Base-by-base conservation (phyloP, 2,888 invertebrate genomes). In the Norana najaformis region DNA sequence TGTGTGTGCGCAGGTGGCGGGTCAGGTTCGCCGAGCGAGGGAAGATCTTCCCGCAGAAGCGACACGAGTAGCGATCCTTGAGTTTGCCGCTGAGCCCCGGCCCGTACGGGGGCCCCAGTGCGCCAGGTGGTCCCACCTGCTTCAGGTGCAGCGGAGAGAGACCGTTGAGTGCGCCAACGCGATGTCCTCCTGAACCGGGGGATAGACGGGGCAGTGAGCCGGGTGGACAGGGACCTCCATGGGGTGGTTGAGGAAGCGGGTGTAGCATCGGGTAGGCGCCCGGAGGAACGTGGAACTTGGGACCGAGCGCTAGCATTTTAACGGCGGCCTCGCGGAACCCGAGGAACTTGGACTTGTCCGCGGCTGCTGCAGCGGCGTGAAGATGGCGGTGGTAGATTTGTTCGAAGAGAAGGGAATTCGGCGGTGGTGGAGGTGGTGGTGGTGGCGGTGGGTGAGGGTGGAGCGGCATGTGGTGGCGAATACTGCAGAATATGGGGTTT, bases 21-120 rank as follows among this genome's bases (percentile, higher is more conserved):
- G 99, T 99, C 91, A 99, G 95, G 95, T 99, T 99, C 0, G 99
- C 99, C 41, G 98, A 98, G 14, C 99, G 96, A 0, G 99, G 99
- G 95, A 99, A 99, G 0, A 98, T 97, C 94, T 99, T 95, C 37
- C 98, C 98, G 95, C 99, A 99, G 95, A 97, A 99, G 94, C 98
- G 98, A 95, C 99, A 99, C 18, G 98, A 97, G 95, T 99, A 99
- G n/a, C 98, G 96, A 94, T 99, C 98, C 90, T 94, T 85, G n/a
- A 85, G 36, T 23, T 85, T 85, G 36, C 36, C 36, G 6, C 85
- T 18, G 36, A 85, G 18, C 6, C 85, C 85, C 8, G 85, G 85
- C 34, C 85, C 85, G 36, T 36, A 37, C 36, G 85, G 36, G 0
- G 85, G 36, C 4, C 85, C 85, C 16, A 35, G 36, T 13, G 35